Evolutionary conservation across 2,797 vertebrate genomes (phyloP), one percentile per base, ranked within the genome.

Genomic region (Muscicapa comitata): DNA sequence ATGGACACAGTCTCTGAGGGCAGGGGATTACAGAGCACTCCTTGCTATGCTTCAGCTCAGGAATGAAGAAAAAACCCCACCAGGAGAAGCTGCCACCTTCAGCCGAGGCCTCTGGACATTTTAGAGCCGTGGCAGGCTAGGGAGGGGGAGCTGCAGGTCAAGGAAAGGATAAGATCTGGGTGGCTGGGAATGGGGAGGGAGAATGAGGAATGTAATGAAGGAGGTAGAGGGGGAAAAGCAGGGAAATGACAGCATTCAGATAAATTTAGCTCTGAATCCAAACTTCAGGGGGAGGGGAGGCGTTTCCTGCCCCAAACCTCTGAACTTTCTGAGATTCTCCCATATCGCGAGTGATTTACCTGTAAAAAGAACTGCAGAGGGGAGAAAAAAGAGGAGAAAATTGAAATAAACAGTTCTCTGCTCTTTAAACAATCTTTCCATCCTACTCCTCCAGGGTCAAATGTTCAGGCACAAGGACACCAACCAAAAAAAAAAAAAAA

Each of bases 161-260:
- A 96, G 82, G 65, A 97, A 97, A 96, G 95, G 94, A 94, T 96
- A 97, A 95, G 91, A 84, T 95, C 95, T 93, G 95, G 67, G 93
- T 96, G 85, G 79, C 85, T 96, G 91, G 73, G 85, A 95, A 78
- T 79, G 70, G 67, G 89, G 91, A 94, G 89, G 87, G 89, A 91
- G 89, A 88, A 96, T 84, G 59, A 94, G 91, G 94, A 96, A 96
- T 96, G 95, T 50, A 90, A 61, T 18, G 73, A 95, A 96, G 95
- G 95, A 92, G 95, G 91, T 78, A 94, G 84, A 92, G 89, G 89
- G 93, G 91, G 76, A 91, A 86, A 96, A 94, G 89, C 85, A 86
- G 91, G 76, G 91, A 91, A 96, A 90, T 96, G 93, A 95, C 94
- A 96, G 87, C 83, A 80, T 91, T 95, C 93, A 96, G 95, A 97